These are phyloP conservation scores for Orussus abietinus DNA, from an alignment of 1,140 invertebrate species.

Conservation along the genomic window DNA sequence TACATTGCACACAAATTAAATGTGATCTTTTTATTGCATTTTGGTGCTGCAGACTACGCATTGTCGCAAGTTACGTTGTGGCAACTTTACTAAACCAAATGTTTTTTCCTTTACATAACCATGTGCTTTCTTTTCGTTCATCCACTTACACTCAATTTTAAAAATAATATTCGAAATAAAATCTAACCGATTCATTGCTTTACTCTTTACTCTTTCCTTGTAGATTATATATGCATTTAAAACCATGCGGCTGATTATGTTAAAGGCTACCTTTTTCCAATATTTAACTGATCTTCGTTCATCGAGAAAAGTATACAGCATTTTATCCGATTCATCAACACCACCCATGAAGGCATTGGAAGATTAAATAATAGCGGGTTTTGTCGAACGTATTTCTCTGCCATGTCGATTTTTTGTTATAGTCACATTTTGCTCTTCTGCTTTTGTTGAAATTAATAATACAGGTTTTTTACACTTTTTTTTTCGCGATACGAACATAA, in stretches of 20 bases:
- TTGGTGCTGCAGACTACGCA: constrained; percentile 20
- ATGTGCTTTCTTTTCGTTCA: constrained; percentile 10
- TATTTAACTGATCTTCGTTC: constrained; percentile 19
- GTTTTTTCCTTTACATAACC: constrained; percentile 6
- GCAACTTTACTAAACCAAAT: constrained; percentile 22
- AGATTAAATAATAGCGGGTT: constrained; percentile 11
- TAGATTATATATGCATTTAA: neutral
- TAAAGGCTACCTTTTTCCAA: constrained; percentile 23
- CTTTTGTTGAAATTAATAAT: constrained; percentile 12
- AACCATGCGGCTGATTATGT: constrained; percentile 15
- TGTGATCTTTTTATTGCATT: constrained; percentile 15
- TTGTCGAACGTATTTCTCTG: constrained; percentile 11
- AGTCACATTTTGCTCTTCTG: constrained; percentile 9
- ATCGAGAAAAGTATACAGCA: constrained; percentile 24
- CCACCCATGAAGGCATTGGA: constrained; percentile 22
- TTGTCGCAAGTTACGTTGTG: constrained; percentile 18
- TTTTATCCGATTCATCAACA: constrained; percentile 19
- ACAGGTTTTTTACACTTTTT: constrained; percentile 3
- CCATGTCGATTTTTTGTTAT: constrained; percentile 12
- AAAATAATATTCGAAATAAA: constrained; percentile 16
- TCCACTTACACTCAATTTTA: constrained; percentile 12
- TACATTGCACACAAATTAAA: constrained; percentile 15
- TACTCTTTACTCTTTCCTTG: constrained; percentile 4
- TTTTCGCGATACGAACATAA: constrained; percentile 7
- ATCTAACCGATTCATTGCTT: constrained; percentile 15